A percentile compares a stretch with the other conserved stretches of the same genome.
phyloP scores from a whole-genome alignment of 2,888 invertebrate genomes.

The Busseola fusca region DNA sequence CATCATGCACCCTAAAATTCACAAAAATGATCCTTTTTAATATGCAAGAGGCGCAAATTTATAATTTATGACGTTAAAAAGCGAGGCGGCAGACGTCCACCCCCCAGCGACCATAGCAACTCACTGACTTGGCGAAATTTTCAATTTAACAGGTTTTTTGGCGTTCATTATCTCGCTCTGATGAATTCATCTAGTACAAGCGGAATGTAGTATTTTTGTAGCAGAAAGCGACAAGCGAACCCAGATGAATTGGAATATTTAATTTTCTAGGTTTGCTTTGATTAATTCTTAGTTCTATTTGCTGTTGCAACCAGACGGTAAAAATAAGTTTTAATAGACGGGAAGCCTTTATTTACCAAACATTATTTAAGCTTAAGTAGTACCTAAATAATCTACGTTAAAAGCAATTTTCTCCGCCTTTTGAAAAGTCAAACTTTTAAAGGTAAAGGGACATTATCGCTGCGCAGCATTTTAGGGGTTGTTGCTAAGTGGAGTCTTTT shows the following conservation, averaged over 20 bases:
- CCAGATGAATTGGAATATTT: slow-evolving; percentile 1
- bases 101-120: slow-evolving; percentile 34
- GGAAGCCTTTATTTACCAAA: slow-evolving; percentile 6
- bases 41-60: slow-evolving; percentile 48
- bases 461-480: slow-evolving; percentile 37
- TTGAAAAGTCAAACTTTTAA: slow-evolving; percentile 35
- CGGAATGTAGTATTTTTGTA: slow-evolving; percentile 36
- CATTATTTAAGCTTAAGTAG: slow-evolving; percentile 23
- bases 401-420: slow-evolving; percentile 24
- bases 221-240: neutral
- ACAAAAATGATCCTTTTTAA: slow-evolving; percentile 42
- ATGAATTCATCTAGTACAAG: slow-evolving; percentile 37
- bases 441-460: slow-evolving; percentile 33
- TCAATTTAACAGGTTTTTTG: slow-evolving; percentile 54
- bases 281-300: slow-evolving; percentile 28
- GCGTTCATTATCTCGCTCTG: slow-evolving; percentile 45
- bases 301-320: slow-evolving; percentile 17
- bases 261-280: slow-evolving; percentile 15
- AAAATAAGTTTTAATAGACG: slow-evolving; percentile 1
- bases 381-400: slow-evolving; percentile 23
- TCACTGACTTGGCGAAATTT: slow-evolving; percentile 58
- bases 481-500: slow-evolving; percentile 49
- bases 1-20: slow-evolving; percentile 27
- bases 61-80: slow-evolving; percentile 39
- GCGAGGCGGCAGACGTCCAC: slow-evolving; percentile 25